These are phyloP conservation scores for Thalassoma bifasciatum DNA, from an alignment of 2,113 vertebrate species.

Conservation along the genomic window DNA sequence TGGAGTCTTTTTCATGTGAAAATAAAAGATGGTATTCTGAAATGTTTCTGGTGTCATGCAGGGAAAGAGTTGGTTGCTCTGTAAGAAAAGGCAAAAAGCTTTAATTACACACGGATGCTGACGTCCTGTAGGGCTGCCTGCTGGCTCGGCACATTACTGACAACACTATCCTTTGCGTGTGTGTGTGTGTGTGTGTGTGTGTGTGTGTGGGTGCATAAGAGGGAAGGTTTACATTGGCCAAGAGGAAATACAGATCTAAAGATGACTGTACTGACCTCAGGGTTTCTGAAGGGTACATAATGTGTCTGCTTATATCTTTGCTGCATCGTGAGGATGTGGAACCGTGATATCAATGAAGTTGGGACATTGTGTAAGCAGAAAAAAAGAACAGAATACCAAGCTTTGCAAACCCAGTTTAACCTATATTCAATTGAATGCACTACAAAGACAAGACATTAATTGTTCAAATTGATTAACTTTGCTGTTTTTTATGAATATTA, in stretches of 20 bases:
- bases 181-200: neutral
- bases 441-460: too few species aligned
- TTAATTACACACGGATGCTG: slow-evolving; percentile 65
- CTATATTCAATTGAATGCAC: too few species aligned
- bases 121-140: slow-evolving; percentile 56
- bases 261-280: slow-evolving; percentile 27
- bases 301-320: slow-evolving; percentile 55
- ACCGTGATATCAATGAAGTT: slow-evolving; percentile 17
- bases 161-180: slow-evolving; percentile 36
- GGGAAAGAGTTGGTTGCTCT: slow-evolving; percentile 27
- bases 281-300: slow-evolving; percentile 25
- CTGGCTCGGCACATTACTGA: slow-evolving; percentile 63
- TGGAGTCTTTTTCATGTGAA: slow-evolving; percentile 7
- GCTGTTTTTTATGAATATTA: too few species aligned
- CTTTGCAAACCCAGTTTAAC: too few species aligned
- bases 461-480: too few species aligned
- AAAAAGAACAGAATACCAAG: too few species aligned
- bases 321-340: slow-evolving; percentile 34
- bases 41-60: slow-evolving; percentile 7
- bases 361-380: too few species aligned
- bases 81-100: slow-evolving; percentile 57
- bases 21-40: slow-evolving; percentile 11
- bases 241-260: slow-evolving; percentile 38
- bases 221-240: slow-evolving; percentile 29
- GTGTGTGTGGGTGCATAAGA: slow-evolving; percentile 7